A percentile compares a stretch with the other conserved stretches of the same genome.
These are phyloP conservation scores for Ceratotherium simum DNA, from an alignment of 2,113 vertebrate genomes.

Conservation along the genomic window DNA sequence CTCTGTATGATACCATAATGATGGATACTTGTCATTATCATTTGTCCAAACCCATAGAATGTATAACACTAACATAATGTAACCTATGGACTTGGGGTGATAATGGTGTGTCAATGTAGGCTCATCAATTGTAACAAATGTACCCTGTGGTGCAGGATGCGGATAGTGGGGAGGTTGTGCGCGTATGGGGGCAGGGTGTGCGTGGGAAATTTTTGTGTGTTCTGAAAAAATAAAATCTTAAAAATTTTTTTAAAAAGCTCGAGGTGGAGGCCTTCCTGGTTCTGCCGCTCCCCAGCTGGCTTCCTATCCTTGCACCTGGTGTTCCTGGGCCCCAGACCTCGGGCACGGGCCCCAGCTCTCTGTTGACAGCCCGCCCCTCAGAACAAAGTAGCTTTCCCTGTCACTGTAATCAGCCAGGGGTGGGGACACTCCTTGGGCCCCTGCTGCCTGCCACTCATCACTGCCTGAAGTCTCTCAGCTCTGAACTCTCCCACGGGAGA, in stretches of 20 bases:
- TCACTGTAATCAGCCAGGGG: neutral
- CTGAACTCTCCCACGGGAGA: fast-evolving
- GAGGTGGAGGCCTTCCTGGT: neutral
- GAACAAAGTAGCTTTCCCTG: neutral
- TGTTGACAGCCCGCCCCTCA: neutral
- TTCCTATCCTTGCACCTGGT: neutral
- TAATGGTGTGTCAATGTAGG: too few species aligned
- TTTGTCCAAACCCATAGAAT: neutral
- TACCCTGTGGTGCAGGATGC: neutral
- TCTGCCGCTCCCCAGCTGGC: neutral
- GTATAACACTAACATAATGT: neutral
- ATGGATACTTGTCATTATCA: neutral
- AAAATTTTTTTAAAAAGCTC: neutral
- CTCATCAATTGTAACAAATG: neutral
- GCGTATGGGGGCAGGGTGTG: too few species aligned
- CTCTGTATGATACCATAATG: neutral
- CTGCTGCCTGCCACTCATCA: neutral
- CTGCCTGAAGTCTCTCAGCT: neutral
- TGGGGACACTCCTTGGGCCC: neutral
- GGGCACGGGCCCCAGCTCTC: neutral
- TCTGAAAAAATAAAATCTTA: neutral
- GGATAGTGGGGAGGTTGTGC: too few species aligned
- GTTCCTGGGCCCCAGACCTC: neutral
- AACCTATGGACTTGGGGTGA: neutral
- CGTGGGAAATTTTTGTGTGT: neutral